phyloP scores from a whole-genome alignment of 2,888 invertebrate species.

The Cephus sareptanus region DNA sequence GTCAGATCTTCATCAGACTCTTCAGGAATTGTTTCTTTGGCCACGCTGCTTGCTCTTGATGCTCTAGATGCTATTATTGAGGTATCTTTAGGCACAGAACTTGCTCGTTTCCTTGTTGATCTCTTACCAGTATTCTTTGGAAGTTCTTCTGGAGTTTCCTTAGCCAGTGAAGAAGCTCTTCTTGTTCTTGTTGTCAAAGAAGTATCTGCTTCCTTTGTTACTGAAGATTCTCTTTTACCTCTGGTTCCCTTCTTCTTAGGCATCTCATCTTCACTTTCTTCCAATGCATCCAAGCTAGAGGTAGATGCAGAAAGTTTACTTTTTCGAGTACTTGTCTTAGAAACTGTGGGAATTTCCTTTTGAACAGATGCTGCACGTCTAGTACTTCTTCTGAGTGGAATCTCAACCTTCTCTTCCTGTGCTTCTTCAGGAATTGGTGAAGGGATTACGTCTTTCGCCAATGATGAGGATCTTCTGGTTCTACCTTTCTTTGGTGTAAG shows the following conservation, averaged over 20 bases:
- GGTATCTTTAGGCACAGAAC: slow-evolving; percentile 49
- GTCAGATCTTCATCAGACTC: slow-evolving; percentile 21
- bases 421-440: slow-evolving; percentile 20
- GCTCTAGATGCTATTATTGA: slow-evolving; percentile 20
- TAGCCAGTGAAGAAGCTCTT: slow-evolving; percentile 26
- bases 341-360: slow-evolving; percentile 33
- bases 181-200: slow-evolving; percentile 19
- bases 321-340: slow-evolving; percentile 15
- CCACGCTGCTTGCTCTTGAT: slow-evolving; percentile 36
- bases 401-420: slow-evolving; percentile 14
- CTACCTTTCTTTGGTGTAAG: slow-evolving; percentile 10
- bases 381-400: slow-evolving; percentile 38
- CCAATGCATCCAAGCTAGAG: slow-evolving; percentile 8
- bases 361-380: slow-evolving; percentile 44
- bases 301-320: slow-evolving; percentile 21
- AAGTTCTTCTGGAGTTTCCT: slow-evolving; percentile 22
- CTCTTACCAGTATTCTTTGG: neutral
- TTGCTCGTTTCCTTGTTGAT: slow-evolving; percentile 38
- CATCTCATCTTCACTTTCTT: slow-evolving; percentile 24
- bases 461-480: slow-evolving; percentile 28
- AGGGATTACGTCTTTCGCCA: slow-evolving; percentile 29
- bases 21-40: slow-evolving; percentile 38
- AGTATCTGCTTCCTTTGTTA: slow-evolving; percentile 17
- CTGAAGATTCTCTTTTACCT: slow-evolving; percentile 19
- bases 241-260: slow-evolving; percentile 20